These are phyloP conservation scores for Alethe castanea DNA, from an alignment of 2,113 vertebrate species.

Conservation along the genomic window DNA sequence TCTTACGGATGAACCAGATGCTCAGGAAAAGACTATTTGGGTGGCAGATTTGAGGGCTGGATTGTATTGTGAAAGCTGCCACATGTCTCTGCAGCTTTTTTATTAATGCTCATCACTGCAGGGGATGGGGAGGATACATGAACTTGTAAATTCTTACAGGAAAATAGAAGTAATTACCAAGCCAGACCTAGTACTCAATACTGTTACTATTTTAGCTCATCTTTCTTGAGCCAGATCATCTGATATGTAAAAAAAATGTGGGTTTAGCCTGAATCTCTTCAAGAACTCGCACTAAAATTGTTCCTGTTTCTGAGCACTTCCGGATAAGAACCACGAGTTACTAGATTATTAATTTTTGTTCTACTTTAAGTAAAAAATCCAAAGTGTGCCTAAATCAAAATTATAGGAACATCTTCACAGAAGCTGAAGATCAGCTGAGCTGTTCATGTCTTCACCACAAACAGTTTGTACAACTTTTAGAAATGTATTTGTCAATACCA, in stretches of 20 bases:
- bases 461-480: background rate
- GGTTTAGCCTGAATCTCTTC: background rate
- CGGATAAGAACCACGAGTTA: background rate
- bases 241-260: background rate
- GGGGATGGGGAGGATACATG: background rate
- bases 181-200: background rate
- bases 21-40: background rate
- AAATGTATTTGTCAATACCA: background rate
- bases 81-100: background rate
- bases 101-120: background rate
- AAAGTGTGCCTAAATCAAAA: background rate
- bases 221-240: background rate
- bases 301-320: background rate
- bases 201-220: background rate
- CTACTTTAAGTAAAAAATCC: background rate
- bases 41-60: background rate
- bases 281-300: background rate
- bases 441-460: background rate
- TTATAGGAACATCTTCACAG: background rate
- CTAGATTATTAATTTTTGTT: background rate
- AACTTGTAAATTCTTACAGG: background rate
- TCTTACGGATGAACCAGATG: background rate
- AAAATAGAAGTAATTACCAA: background rate
- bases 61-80: background rate
- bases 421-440: background rate